Percentiles rank a stretch among this genome's conserved stretches.
These are phyloP conservation scores for Bhutanitis thaidina DNA, from an alignment of 2,888 invertebrate species.

Conservation along the genomic window DNA sequence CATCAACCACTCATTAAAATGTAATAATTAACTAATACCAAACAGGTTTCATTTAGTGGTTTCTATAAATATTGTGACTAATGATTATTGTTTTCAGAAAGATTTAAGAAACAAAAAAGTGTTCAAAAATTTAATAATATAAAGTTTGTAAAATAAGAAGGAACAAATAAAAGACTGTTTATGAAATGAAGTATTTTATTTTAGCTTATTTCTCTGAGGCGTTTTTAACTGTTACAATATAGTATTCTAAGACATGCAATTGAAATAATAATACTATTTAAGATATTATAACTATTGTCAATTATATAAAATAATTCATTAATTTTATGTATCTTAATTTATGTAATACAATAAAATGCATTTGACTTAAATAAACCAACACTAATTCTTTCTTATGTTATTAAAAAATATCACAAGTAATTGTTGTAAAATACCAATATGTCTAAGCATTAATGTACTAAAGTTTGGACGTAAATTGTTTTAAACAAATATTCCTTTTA, in stretches of 20 bases:
- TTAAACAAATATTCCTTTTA: conserved; percentile 12
- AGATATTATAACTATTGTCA: conserved; percentile 11
- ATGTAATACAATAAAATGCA: neutral
- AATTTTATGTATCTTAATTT: no score
- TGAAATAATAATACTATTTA: conserved; percentile 4
- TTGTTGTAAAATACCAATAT: conserved; percentile 25
- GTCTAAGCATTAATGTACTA: conserved; percentile 24
- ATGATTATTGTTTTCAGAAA: no score
- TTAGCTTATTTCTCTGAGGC: conserved; percentile 16
- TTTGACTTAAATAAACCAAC: conserved; percentile 1
- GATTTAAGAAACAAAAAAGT: no score
- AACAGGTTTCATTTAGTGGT: no score
- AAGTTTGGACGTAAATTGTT: conserved; percentile 26
- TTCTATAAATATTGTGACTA: no score
- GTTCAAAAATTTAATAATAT: neutral
- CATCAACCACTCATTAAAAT: no score
- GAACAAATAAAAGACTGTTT: conserved; percentile 5
- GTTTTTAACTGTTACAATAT: neutral
- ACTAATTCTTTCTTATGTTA: conserved; percentile 4
- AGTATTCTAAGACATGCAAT: neutral
- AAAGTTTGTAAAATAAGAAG: conserved; percentile 6
- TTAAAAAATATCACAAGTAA: conserved; percentile 32
- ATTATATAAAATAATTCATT: neutral
- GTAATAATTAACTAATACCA: no score
- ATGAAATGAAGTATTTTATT: conserved; percentile 15